Evolutionary conservation across 2,797 vertebrate genomes (phyloP).

Genomic region (Anolis apletophallus): DNA sequence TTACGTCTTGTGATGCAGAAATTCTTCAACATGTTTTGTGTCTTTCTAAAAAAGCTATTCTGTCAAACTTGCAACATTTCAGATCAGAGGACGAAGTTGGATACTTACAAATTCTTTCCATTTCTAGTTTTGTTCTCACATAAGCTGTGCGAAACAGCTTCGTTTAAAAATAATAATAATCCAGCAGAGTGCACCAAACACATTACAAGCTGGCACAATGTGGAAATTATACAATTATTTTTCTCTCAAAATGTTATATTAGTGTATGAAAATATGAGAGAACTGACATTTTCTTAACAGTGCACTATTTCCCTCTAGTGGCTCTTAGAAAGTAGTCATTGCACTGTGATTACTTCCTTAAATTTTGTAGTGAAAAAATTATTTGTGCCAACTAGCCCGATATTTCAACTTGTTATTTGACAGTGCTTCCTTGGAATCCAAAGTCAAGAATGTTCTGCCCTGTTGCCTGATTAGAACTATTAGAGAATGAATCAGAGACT

Average conservation of each 20-base stretch:
- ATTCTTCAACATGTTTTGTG: neutral
- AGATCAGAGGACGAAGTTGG: neutral
- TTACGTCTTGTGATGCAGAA: neutral
- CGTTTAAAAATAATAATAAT: neutral
- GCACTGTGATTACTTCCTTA: rapidly evolving
- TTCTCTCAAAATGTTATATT: neutral
- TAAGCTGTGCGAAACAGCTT: neutral
- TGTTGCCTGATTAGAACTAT: neutral
- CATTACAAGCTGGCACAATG: neutral
- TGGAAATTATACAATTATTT: neutral
- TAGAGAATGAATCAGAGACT: neutral
- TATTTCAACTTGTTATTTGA: neutral
- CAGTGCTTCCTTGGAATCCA: neutral
- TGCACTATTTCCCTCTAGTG: constrained; percentile 82
- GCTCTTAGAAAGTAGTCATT: neutral
- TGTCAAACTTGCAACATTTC: neutral
- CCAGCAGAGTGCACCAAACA: neutral
- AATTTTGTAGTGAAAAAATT: neutral
- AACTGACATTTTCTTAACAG: constrained; percentile 54
- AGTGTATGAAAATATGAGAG: rapidly evolving
- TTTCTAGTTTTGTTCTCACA: neutral
- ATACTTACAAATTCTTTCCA: neutral
- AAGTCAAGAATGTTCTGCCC: neutral
- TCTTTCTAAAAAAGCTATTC: neutral
- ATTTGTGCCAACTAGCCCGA: neutral